Conservation (phyloP, 2,888 invertebrate genomes). For the Tenthredo amoena region DNA sequence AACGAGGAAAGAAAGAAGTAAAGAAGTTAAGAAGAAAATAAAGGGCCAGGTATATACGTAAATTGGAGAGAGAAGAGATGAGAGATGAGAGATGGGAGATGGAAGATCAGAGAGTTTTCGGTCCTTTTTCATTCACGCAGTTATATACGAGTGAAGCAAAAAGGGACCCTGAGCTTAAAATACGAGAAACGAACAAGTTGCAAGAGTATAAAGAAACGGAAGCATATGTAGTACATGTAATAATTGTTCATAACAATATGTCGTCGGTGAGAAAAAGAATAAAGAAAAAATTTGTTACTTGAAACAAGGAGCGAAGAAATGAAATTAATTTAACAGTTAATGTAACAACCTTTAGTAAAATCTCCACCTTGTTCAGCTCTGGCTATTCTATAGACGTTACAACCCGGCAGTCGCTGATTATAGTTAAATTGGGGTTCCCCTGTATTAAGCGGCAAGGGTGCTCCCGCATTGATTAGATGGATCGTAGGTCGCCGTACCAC, state of each 20-base stretch:
- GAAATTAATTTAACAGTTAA: not conserved
- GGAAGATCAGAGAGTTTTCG: not conserved
- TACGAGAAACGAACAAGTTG: not conserved
- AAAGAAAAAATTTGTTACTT: not conserved
- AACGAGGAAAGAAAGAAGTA: constrained; percentile 24
- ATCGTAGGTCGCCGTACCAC: not conserved
- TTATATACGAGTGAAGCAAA: not conserved
- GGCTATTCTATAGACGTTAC: not conserved
- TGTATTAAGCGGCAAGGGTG: not conserved
- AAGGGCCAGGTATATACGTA: not conserved
- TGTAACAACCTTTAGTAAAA: not conserved
- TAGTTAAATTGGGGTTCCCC: constrained; percentile 31
- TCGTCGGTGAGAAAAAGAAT: not conserved
- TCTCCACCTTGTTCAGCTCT: not conserved
- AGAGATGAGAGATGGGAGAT: not conserved
- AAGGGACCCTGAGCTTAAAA: not conserved
- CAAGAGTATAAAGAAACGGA: not conserved
- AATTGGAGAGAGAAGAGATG: not conserved
- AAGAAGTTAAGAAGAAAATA: not conserved
- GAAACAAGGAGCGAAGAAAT: not conserved
- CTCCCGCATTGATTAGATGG: constrained; percentile 26
- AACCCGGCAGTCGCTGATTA: constrained; percentile 7
- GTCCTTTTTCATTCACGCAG: not conserved
- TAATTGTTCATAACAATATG: not conserved
- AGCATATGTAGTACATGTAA: not conserved